These are phyloP conservation scores for Sebastes nivosus DNA, from an alignment of 2,797 vertebrate genomes.

Conservation along the genomic window DNA sequence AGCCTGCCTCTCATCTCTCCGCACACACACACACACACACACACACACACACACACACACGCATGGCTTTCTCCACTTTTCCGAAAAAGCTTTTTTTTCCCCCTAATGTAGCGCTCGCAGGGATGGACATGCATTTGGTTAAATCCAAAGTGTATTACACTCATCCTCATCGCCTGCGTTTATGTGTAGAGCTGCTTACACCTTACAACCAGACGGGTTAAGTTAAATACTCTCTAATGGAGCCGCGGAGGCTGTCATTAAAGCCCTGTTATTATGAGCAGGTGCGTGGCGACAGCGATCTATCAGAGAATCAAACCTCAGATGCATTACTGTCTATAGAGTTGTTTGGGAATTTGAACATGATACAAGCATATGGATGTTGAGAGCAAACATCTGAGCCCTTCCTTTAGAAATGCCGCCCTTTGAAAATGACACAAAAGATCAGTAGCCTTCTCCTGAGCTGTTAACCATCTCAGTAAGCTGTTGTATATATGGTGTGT, in stretches of 20 bases:
- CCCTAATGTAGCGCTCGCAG: conserved; percentile 32
- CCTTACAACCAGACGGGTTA: conserved; percentile 13
- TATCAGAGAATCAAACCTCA: neutral
- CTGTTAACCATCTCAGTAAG: neutral
- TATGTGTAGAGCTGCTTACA: conserved; percentile 25
- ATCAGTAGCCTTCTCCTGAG: neutral
- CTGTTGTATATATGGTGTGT: neutral
- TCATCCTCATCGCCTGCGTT: conserved; percentile 37
- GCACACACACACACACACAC: neutral
- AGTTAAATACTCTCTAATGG: conserved; percentile 27
- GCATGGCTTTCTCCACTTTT: conserved; percentile 13
- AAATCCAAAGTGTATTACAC: conserved; percentile 31
- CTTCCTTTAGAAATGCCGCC: neutral
- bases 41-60: neutral
- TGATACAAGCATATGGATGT: neutral
- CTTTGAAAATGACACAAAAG: conserved; percentile 9
- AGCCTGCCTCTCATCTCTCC: conserved; percentile 44
- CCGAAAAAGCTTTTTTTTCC: conserved; percentile 8
- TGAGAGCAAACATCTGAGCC: neutral
- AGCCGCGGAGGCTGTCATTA: neutral
- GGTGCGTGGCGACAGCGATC: neutral
- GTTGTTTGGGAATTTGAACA: conserved; percentile 6
- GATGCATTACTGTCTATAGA: neutral
- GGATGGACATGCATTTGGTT: conserved; percentile 35
- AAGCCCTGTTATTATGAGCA: neutral